Base-by-base conservation (phyloP, 2,888 invertebrate species). In the Lottia gigantea region DNA sequence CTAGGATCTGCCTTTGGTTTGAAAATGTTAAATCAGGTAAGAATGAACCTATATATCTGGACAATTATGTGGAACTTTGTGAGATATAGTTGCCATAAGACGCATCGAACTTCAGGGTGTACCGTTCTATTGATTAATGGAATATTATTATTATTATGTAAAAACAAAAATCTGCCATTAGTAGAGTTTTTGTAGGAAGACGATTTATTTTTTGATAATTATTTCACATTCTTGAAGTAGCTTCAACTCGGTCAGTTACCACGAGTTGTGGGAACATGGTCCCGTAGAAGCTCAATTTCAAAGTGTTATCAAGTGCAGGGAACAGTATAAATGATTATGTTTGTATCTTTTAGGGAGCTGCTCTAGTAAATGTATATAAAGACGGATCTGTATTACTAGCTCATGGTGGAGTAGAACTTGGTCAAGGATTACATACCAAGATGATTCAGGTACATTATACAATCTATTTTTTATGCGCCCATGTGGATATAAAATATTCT, bases 361-460 rank as follows among this genome's bases (percentile, higher is more conserved):
- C 97, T 0, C 90, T 98, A 68, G 91, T 98, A 1, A 92, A 95
- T 62, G 78, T 86, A 14, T 87, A 97, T 85, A 91, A 91, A 11
- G 91, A 91, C 81, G 97, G 90, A n/a, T 95, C 96, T 0, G 95
- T 98, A 2, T 90, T 97, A 15, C 82, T 98, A 23, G 92, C 94
- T 0, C 96, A 96, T 86, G 90, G 90, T 49, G 97, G 97, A n/a
- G 94, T 94, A 12, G 98, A 98, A 91, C 97, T 98, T 94, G 98
- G 98, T 0, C 98, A 98, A 90, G 98, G 98, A 1, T 90, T 98
- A 6, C 95, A 97, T 86, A 98, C 95, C 0, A 98, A 98, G 91
- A 95, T 97, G 94, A 93, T 95, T 68, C 97, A 97, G 91, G 90
- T 90, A 78, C 64, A 31, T 15, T 15, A 4, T 63, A n/a, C n/a